Conservation (phyloP, 2,888 invertebrate genomes). For the Aphelenchoides bicaudatus region DNA sequence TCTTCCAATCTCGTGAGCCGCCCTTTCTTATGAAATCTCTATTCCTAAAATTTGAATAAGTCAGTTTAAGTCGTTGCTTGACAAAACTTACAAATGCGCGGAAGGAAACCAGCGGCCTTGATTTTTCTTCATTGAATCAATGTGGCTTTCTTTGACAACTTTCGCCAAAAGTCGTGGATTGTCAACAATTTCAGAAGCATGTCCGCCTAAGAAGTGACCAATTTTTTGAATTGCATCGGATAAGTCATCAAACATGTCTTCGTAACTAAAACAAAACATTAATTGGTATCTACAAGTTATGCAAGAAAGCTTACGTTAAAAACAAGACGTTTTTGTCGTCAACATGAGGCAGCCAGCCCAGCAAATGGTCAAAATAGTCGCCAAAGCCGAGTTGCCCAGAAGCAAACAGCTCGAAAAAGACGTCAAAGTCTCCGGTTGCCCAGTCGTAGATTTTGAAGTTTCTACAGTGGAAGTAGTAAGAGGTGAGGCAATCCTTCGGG, state of each 20-base stretch:
- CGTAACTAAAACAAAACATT: constrained; percentile 45
- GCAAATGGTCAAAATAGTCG: constrained; percentile 55
- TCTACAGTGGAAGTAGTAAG: constrained; percentile 47
- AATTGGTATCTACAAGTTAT: too few relatives aligned
- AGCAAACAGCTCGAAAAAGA: constrained; percentile 56
- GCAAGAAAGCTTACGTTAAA: constrained; percentile 26
- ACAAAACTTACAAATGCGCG: constrained; percentile 39
- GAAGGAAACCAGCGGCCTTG: constrained; percentile 57
- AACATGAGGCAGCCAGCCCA: constrained; percentile 46
- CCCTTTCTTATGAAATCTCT: constrained; percentile 57
- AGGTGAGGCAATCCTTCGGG: constrained; percentile 56
- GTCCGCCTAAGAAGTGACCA: constrained; percentile 53
- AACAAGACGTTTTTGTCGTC: constrained; percentile 52
- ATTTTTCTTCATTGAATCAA: constrained; percentile 58
- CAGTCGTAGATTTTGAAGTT: constrained; percentile 59
- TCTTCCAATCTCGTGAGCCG: constrained; percentile 56
- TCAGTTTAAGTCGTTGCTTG: background rate
- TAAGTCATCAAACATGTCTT: constrained; percentile 53
- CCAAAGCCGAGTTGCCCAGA: constrained; percentile 47
- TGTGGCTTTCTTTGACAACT: constrained; percentile 45
- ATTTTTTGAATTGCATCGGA: constrained; percentile 43
- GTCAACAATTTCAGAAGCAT: constrained; percentile 40
- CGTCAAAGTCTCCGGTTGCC: constrained; percentile 48
- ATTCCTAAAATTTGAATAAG: constrained; percentile 34
- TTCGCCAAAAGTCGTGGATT: constrained; percentile 36